Evolutionary conservation across 2,113 vertebrate genomes (phyloP).

Genomic region (Phalacrocorax aristotelis): DNA sequence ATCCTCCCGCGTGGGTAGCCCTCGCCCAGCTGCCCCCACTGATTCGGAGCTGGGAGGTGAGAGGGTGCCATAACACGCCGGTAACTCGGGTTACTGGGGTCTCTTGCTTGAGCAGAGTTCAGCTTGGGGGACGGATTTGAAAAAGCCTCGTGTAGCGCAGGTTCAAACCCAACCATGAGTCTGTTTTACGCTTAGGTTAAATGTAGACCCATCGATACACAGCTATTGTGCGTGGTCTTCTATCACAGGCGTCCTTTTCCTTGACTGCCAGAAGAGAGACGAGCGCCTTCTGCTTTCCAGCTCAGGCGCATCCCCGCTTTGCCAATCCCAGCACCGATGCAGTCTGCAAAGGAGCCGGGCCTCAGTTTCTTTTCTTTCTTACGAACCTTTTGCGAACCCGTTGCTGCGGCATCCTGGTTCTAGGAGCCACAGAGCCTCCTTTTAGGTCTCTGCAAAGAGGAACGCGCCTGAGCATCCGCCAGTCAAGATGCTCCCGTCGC

Average conservation of each 20-base stretch:
- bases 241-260: neutral
- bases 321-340: neutral
- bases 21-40: neutral
- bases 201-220: neutral
- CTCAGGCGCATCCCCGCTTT: neutral
- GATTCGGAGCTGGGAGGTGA: neutral
- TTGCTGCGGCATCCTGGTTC: neutral
- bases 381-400: neutral
- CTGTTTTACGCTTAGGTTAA: neutral
- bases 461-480: neutral
- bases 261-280: neutral
- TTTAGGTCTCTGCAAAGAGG: neutral
- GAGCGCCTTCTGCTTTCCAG: neutral
- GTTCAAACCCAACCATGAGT: neutral
- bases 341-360: neutral
- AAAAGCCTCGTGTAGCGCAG: neutral
- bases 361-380: neutral
- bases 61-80: neutral
- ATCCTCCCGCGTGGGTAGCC: accelerated
- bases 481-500: neutral
- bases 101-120: neutral
- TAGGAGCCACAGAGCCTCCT: neutral
- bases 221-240: neutral
- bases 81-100: neutral
- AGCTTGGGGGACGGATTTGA: neutral